These are phyloP conservation scores for Drosophila neutralis DNA, from an alignment of 2,888 invertebrate species.

Conservation along the genomic window DNA sequence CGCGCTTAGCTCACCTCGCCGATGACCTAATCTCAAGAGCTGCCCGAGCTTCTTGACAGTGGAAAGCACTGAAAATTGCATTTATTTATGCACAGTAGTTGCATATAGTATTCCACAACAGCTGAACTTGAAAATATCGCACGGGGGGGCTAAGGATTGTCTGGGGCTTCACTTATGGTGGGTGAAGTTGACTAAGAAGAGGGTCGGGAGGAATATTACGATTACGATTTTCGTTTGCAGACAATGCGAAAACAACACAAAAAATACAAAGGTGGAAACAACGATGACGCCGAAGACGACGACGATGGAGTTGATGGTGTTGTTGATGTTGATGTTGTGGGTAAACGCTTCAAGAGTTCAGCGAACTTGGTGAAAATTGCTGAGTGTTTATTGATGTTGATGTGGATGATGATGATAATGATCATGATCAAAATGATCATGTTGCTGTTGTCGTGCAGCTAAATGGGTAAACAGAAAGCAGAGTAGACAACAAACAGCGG, in stretches of 20 bases:
- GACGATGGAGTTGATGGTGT: neutral
- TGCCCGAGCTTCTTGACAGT: slow-evolving; percentile 25
- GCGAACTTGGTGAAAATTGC: slow-evolving; percentile 70
- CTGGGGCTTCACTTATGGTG: neutral
- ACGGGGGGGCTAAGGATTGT: slow-evolving; percentile 1
- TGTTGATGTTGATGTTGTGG: slow-evolving; percentile 33
- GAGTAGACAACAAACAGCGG: slow-evolving; percentile 30
- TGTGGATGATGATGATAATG: slow-evolving; percentile 35
- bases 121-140: slow-evolving; percentile 59
- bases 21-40: slow-evolving; percentile 65
- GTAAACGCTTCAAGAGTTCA: slow-evolving; percentile 58
- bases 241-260: slow-evolving; percentile 40
- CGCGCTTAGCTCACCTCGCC: slow-evolving; percentile 61
- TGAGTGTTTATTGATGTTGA: slow-evolving; percentile 54
- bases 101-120: slow-evolving; percentile 26
- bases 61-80: slow-evolving; percentile 43
- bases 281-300: slow-evolving; percentile 5
- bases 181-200: neutral
- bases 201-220: neutral
- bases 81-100: slow-evolving; percentile 9
- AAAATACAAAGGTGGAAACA: slow-evolving; percentile 23
- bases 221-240: slow-evolving; percentile 13
- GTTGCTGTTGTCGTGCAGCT: slow-evolving; percentile 29
- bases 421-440: slow-evolving; percentile 17
- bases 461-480: slow-evolving; percentile 24